A percentile compares a stretch with the other conserved stretches of the same genome.
Conservation (phyloP, 2,888 invertebrate species). For the Synergus itoensis region DNA sequence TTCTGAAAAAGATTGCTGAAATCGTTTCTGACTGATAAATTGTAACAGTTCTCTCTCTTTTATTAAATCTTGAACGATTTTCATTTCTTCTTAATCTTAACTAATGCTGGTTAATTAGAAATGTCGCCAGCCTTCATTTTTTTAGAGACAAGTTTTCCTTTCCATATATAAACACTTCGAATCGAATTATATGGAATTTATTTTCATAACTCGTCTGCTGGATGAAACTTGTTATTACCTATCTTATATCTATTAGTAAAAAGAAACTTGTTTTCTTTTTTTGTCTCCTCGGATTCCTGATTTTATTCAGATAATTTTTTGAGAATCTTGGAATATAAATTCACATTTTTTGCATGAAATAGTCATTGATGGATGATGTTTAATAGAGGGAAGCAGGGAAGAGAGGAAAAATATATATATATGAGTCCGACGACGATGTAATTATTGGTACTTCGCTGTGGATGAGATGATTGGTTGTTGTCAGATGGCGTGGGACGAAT, state of each 20-base stretch:
- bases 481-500: slow-evolving; percentile 61
- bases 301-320: not conserved
- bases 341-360: not conserved
- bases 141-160: not conserved
- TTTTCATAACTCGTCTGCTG: not conserved
- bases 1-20: not conserved
- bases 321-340: slow-evolving; percentile 25
- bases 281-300: not conserved
- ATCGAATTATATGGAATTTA: not conserved
- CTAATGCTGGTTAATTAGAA: not conserved
- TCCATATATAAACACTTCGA: not conserved
- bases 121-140: not conserved
- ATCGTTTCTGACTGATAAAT: not conserved
- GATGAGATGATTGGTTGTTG: slow-evolving; percentile 61
- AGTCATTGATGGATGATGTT: not conserved
- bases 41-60: not conserved
- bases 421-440: slow-evolving; percentile 53
- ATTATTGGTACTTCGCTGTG: slow-evolving; percentile 60
- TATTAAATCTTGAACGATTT: not conserved
- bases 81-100: not conserved
- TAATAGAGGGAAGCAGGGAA: not conserved
- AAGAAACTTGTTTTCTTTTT: not conserved
- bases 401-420: slow-evolving; percentile 44
- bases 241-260: not conserved
- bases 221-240: not conserved